A percentile compares a stretch with the other conserved stretches of the same genome.
Evolutionary conservation across 1,140 invertebrate species (phyloP).

Genomic region (Phortica variegata): DNA sequence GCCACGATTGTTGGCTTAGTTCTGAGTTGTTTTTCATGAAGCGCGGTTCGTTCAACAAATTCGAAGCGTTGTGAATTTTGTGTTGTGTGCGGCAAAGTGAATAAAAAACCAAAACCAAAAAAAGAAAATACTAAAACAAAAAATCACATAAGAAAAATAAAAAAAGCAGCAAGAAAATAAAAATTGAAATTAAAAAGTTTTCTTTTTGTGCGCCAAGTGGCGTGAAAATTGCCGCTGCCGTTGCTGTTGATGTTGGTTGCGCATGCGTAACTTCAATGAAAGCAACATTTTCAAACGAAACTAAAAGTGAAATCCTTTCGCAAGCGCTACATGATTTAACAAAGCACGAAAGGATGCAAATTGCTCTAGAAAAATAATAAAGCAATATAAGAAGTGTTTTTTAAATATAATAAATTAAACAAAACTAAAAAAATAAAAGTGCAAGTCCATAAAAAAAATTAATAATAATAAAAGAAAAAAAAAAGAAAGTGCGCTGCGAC

Average conservation of each 20-base stretch:
- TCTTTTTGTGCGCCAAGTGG: constrained; percentile 30
- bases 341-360: neutral
- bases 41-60: constrained; percentile 37
- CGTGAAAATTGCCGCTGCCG: constrained; percentile 16
- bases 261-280: constrained; percentile 38
- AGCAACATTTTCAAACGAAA: constrained; percentile 25
- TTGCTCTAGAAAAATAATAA: too few relatives aligned
- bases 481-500: constrained; percentile 1
- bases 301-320: constrained; percentile 49
- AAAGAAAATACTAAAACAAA: neutral
- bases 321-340: neutral
- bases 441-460: constrained; percentile 18
- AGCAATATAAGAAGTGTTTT: too few relatives aligned
- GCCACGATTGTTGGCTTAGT: constrained; percentile 32
- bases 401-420: neutral
- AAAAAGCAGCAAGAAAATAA: too few relatives aligned
- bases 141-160: too few relatives aligned
- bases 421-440: constrained; percentile 28
- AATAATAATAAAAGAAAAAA: constrained; percentile 12
- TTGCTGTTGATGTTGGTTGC: constrained; percentile 17
- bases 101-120: too few relatives aligned
- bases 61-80: too few relatives aligned
- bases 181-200: constrained; percentile 23
- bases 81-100: too few relatives aligned
- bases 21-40: constrained; percentile 46